A percentile compares a stretch with the other conserved stretches of the same genome.
Evolutionary conservation across 2,888 invertebrate genomes (phyloP).

Genomic region (Therioaphis trifolii): DNA sequence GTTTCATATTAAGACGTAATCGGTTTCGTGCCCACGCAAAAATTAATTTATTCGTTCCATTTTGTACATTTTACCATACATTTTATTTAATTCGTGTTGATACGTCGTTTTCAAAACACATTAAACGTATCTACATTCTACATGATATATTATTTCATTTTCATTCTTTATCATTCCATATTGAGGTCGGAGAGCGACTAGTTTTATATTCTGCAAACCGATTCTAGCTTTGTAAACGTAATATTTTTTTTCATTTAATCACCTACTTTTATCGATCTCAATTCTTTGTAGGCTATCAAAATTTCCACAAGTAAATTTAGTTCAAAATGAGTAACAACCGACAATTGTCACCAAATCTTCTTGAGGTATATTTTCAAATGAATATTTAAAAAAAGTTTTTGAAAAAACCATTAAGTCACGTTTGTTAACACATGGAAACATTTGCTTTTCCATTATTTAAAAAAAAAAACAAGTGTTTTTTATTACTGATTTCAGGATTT

Average conservation of each 20-base stretch:
- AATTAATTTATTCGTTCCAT: background rate
- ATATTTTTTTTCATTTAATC: background rate
- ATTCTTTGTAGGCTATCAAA: background rate
- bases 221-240: background rate
- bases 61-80: background rate
- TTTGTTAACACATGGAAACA: too few relatives aligned
- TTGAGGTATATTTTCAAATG: background rate
- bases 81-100: too few relatives aligned
- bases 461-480: too few relatives aligned
- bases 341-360: background rate
- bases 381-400: too few relatives aligned
- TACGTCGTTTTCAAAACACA: too few relatives aligned
- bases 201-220: background rate
- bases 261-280: background rate
- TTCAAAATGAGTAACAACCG: too few relatives aligned
- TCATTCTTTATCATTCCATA: background rate
- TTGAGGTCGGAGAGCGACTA: background rate
- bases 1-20: background rate
- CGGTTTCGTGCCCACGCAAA: background rate
- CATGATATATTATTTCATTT: background rate
- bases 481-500: too few relatives aligned
- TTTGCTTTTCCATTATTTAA: too few relatives aligned
- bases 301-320: background rate
- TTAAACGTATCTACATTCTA: too few relatives aligned
- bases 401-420: too few relatives aligned